Evolutionary conservation across 2,113 vertebrate genomes (phyloP).

Genomic region (Scolopax mira): DNA sequence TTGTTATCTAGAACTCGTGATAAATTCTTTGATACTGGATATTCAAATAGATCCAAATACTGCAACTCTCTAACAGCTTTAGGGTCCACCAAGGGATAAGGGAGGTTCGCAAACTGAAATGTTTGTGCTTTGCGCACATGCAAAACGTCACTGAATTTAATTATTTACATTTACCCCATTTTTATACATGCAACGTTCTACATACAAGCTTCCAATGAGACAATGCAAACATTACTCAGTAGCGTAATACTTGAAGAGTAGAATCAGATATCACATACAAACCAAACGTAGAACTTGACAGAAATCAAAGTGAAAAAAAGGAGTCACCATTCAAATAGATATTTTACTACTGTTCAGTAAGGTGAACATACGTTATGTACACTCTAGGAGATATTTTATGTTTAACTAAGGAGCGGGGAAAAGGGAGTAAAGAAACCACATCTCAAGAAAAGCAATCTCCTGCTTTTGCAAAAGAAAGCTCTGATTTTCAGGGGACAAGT

Average conservation of each 20-base stretch:
- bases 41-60: not conserved
- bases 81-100: accelerated
- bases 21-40: not conserved
- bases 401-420: not conserved
- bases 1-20: not conserved
- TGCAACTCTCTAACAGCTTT: not conserved
- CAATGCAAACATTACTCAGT: not conserved
- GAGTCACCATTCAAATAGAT: not conserved
- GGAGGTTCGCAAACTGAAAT: not conserved
- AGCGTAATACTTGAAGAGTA: not conserved
- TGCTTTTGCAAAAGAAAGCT: not conserved
- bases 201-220: not conserved
- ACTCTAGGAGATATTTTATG: not conserved
- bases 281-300: not conserved
- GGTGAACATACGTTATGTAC: not conserved
- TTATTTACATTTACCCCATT: not conserved
- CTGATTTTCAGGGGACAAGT: not conserved
- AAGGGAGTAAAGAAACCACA: not conserved
- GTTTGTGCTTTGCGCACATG: not conserved
- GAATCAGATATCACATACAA: accelerated
- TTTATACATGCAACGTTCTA: not conserved
- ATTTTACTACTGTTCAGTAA: not conserved
- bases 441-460: not conserved
- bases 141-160: not conserved
- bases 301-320: not conserved